Evolutionary conservation across 2,113 vertebrate species (phyloP), one percentile per base, ranked within the genome.

Genomic region (Ia io): DNA sequence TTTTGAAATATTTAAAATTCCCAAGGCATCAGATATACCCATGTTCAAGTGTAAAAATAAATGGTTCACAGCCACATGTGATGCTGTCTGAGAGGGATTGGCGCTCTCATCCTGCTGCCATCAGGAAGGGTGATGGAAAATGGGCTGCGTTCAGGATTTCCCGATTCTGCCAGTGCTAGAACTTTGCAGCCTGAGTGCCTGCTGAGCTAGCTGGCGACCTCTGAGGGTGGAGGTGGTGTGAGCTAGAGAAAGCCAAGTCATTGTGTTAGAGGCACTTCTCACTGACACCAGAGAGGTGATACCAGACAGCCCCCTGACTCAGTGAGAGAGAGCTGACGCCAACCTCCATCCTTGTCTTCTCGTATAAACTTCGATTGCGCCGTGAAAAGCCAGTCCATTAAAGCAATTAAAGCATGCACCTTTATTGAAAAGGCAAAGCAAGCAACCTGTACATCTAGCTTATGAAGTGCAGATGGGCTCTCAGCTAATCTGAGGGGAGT

Each of bases 1-100:
- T 78, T 88, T 93, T 71, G 51, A 77, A 88, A 76, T 95, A 69
- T 91, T 88, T 37, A 59, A 47, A 91, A 74, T 95, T 79, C 88
- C 74, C 47, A 74, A 9, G 71, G 42, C 65, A 61, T 88, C 65
- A 84, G 44, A 84, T 88, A 84, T n/a, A 51, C n/a, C 32, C n/a
- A 1, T 73, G n/a, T 71, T 84, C 63, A 67, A 20, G 53, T 69
- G 14, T 84, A 56, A 92, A 92, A 89, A 37, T 73, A 71, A 70
- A 71, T 63, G 56, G 65, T 94, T 92, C 11, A 18, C 9, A 63
- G 69, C 28, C 59, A 17, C 37, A 35, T 44, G 37, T 23, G 51
- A 37, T 88, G 87, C n/a, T 85, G 9, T 71, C 37, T 65, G 47
- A 53, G 32, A 63, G 35, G n/a, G 69, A 63, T 2, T 53, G 17